A percentile compares a stretch with the other conserved stretches of the same genome.
phyloP scores from a whole-genome alignment of 2,113 vertebrate genomes.

The Cygnus buccinator region DNA sequence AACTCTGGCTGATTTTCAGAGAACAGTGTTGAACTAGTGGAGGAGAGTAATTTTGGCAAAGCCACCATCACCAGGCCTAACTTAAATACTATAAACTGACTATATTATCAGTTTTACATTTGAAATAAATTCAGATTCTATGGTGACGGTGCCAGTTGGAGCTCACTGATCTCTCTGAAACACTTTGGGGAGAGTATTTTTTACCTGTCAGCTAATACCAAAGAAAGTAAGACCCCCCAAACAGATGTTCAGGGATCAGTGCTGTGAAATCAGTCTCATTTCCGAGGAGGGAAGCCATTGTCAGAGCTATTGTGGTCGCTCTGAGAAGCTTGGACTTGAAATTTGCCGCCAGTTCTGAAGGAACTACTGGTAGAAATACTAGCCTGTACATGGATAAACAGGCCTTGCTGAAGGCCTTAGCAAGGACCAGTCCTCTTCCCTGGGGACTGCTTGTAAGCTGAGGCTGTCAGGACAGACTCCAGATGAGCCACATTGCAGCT shows the following conservation, averaged over 20 bases:
- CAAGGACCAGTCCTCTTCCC: rapidly evolving
- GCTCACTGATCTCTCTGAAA: background rate
- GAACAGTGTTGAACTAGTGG: background rate
- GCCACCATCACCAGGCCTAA: background rate
- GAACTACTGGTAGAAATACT: background rate
- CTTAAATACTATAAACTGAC: background rate
- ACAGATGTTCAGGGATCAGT: background rate
- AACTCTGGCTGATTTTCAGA: background rate
- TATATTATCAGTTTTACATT: background rate
- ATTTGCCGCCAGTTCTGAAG: background rate
- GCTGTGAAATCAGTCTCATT: background rate
- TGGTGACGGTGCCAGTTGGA: background rate
- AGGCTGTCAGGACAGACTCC: background rate
- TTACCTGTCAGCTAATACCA: background rate
- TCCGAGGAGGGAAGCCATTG: rapidly evolving
- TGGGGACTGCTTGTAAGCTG: background rate
- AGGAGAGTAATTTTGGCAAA: background rate
- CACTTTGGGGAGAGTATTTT: background rate
- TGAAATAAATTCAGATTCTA: background rate
- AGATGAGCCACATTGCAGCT: background rate
- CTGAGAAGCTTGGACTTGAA: background rate
- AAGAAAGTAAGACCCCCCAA: background rate
- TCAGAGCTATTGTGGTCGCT: background rate
- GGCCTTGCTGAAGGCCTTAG: rapidly evolving
- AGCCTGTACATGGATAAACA: rapidly evolving